These are phyloP conservation scores for Callyntrura guangdongensis DNA, from an alignment of 2,888 invertebrate genomes.

Conservation along the genomic window DNA sequence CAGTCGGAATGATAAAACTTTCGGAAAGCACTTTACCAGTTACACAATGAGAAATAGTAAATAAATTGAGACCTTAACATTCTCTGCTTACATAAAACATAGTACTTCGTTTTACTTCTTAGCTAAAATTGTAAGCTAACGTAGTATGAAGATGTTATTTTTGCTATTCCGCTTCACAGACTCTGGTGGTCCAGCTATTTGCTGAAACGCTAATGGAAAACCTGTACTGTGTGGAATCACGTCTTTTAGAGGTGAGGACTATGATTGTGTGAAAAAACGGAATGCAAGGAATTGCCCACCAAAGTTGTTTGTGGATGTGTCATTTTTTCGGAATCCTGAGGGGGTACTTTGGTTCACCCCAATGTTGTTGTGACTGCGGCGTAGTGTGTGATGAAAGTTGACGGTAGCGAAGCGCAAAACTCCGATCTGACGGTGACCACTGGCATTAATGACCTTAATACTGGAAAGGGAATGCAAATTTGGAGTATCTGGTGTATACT, in stretches of 20 bases:
- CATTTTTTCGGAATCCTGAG: conserved; percentile 28
- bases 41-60: no score
- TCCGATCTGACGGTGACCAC: background rate
- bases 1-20: no score
- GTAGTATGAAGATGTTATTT: no score
- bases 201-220: conserved; percentile 32
- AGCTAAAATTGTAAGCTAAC: no score
- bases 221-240: no score
- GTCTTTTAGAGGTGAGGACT: conserved; percentile 58
- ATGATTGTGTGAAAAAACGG: background rate
- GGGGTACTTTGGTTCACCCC: conserved; percentile 11
- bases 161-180: no score
- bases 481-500: no score
- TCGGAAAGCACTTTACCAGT: no score
- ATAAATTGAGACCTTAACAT: no score
- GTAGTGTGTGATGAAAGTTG: conserved; percentile 13
- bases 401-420: background rate
- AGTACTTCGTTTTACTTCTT: no score
- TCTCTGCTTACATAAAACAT: no score
- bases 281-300: conserved; percentile 39
- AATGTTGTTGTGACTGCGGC: conserved; percentile 61
- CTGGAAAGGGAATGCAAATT: background rate
- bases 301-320: conserved; percentile 38
- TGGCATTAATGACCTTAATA: conserved; percentile 7
- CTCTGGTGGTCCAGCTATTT: conserved; percentile 65